Percentiles rank a stretch among this genome's conserved stretches.
Evolutionary conservation across 2,113 vertebrate genomes (phyloP).

Genomic region (Phalacrocorax aristotelis): DNA sequence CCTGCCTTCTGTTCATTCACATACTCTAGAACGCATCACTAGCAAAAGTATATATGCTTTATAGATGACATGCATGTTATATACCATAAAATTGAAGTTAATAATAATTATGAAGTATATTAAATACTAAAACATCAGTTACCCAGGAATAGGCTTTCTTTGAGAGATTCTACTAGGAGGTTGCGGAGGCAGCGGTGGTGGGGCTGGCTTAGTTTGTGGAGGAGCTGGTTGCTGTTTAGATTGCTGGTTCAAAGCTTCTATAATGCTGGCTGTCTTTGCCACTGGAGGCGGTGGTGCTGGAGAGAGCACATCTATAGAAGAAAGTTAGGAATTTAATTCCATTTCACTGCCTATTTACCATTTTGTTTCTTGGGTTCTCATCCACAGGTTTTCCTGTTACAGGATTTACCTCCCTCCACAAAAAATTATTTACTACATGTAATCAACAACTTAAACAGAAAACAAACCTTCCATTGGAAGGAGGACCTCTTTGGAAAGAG

Average conservation of each 20-base stretch:
- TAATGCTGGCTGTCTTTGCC: conserved; percentile 80
- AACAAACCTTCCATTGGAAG: neutral
- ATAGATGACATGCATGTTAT: neutral
- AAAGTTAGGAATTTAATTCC: neutral
- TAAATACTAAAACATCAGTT: conserved; percentile 14
- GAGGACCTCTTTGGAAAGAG: neutral
- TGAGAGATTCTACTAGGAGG: conserved; percentile 79
- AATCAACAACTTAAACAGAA: neutral
- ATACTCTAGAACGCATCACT: neutral
- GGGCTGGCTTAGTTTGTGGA: conserved; percentile 65
- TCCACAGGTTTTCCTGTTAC: neutral
- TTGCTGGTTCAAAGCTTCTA: conserved; percentile 86
- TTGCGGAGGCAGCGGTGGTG: conserved; percentile 76
- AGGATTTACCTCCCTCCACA: neutral
- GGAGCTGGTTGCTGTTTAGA: conserved; percentile 75
- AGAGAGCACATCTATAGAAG: conserved; percentile 74
- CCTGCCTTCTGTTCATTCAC: neutral
- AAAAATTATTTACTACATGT: neutral
- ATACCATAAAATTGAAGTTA: neutral
- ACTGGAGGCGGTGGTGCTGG: conserved; percentile 76
- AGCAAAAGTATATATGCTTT: neutral
- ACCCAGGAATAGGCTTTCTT: conserved; percentile 84
- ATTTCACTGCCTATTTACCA: neutral
- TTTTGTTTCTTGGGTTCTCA: neutral
- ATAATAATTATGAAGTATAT: neutral